Evolutionary conservation across 2,888 invertebrate genomes (phyloP).

Genomic region (Hoplodrina ambigua): DNA sequence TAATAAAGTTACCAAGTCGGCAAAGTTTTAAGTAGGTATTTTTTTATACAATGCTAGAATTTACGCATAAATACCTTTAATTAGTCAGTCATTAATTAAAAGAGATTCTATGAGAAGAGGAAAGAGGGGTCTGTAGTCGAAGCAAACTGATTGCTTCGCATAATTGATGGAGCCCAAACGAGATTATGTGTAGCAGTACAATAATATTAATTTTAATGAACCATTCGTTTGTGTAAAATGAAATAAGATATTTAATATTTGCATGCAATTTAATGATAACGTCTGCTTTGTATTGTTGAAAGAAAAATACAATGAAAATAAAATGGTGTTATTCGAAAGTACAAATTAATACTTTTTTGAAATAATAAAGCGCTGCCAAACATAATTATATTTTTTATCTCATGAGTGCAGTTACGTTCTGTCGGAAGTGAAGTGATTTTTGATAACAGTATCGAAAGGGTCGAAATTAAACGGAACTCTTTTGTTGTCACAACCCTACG

Average conservation of each 20-base stretch:
- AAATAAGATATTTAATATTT: slow-evolving; percentile 31
- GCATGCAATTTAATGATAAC: slow-evolving; percentile 36
- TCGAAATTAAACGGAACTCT: slow-evolving; percentile 11
- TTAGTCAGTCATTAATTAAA: slow-evolving; percentile 60
- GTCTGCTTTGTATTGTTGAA: slow-evolving; percentile 2
- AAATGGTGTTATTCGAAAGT: slow-evolving; percentile 1
- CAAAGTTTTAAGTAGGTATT: slow-evolving; percentile 54
- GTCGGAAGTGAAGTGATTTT: slow-evolving; percentile 30
- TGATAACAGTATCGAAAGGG: slow-evolving; percentile 28
- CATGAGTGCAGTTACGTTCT: slow-evolving; percentile 12
- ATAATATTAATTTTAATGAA: slow-evolving; percentile 54
- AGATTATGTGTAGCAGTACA: slow-evolving; percentile 56
- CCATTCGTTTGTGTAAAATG: slow-evolving; percentile 20
- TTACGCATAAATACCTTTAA: slow-evolving; percentile 63
- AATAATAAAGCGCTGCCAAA: slow-evolving; percentile 3
- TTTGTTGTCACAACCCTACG: slow-evolving; percentile 32
- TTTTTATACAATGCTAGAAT: slow-evolving; percentile 50
- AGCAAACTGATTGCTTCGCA: slow-evolving; percentile 61
- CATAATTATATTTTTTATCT: slow-evolving; percentile 24
- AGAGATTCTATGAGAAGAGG: slow-evolving; percentile 40
- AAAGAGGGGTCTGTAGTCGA: slow-evolving; percentile 35
- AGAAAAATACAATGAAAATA: slow-evolving; percentile 10
- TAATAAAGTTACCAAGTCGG: slow-evolving; percentile 55
- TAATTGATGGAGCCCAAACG: slow-evolving; percentile 60
- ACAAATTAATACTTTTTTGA: neutral